Evolutionary conservation across 2,888 invertebrate genomes (phyloP).

Genomic region (Hypena proboscidalis): DNA sequence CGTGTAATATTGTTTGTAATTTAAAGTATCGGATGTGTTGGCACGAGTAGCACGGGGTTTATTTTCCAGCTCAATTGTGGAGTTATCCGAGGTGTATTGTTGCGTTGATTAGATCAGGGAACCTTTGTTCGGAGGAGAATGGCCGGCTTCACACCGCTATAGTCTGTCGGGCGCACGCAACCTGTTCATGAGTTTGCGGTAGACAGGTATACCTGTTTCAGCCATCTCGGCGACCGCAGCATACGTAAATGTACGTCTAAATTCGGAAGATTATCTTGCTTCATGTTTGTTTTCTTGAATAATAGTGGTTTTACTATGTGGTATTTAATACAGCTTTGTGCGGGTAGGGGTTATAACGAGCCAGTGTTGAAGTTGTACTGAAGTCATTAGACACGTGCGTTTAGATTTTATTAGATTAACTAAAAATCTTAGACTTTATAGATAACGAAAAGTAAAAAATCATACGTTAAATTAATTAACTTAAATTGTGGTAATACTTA

Average conservation of each 20-base stretch:
- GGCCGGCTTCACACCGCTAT: constrained; percentile 62
- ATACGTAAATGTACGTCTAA: constrained; percentile 41
- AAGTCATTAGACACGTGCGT: too few species aligned
- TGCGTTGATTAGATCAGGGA: constrained; percentile 81
- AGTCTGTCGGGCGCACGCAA: constrained; percentile 67
- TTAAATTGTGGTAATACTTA: constrained; percentile 8
- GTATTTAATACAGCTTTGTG: background rate
- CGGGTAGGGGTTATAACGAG: too few species aligned
- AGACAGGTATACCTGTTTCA: constrained; percentile 49
- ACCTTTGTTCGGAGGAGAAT: constrained; percentile 76
- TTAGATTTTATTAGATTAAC: too few species aligned
- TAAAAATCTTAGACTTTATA: too few species aligned
- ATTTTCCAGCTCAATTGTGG: constrained; percentile 73
- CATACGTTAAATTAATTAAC: background rate
- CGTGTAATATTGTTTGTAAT: constrained; percentile 81
- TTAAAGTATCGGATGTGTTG: constrained; percentile 77
- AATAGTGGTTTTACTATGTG: constrained; percentile 2
- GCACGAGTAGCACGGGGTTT: constrained; percentile 61
- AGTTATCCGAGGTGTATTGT: constrained; percentile 78
- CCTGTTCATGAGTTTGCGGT: constrained; percentile 57
- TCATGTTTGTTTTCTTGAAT: constrained; percentile 19
- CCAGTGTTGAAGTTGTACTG: too few species aligned
- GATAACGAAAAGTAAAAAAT: too few species aligned
- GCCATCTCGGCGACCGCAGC: constrained; percentile 47
- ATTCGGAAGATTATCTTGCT: constrained; percentile 31